Evolutionary conservation across 2,797 vertebrate species (phyloP).

Genomic region (Manis crassicaudata): DNA sequence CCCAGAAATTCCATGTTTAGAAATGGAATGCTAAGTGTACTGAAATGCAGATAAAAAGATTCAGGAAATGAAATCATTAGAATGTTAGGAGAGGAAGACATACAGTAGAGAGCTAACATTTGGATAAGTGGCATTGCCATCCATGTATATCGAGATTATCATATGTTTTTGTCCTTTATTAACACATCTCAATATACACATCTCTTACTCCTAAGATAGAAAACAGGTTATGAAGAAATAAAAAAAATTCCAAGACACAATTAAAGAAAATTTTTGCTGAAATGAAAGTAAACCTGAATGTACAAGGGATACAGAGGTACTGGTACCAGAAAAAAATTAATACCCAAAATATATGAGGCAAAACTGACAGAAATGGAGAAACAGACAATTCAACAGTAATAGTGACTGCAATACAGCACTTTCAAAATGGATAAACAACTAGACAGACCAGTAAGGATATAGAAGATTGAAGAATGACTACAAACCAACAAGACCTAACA

Average conservation of each 20-base stretch:
- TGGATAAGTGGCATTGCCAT: neutral
- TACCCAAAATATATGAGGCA: neutral
- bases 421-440: neutral
- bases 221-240: neutral
- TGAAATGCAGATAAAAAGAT: neutral
- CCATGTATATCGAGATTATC: too few species aligned
- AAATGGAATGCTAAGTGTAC: neutral
- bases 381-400: neutral
- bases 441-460: neutral
- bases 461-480: neutral
- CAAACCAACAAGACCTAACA: neutral
- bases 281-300: conserved; percentile 17
- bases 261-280: neutral
- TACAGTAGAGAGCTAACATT: neutral
- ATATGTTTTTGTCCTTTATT: too few species aligned
- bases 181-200: too few species aligned
- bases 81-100: neutral
- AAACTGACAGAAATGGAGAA: neutral
- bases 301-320: neutral
- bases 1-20: neutral
- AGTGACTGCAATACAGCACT: neutral
- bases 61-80: neutral
- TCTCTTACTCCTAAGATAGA: neutral
- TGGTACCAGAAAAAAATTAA: neutral
- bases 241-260: neutral